These are phyloP conservation scores for Caenorhabditis wallacei DNA, from an alignment of 2,888 invertebrate species.

Conservation along the genomic window DNA sequence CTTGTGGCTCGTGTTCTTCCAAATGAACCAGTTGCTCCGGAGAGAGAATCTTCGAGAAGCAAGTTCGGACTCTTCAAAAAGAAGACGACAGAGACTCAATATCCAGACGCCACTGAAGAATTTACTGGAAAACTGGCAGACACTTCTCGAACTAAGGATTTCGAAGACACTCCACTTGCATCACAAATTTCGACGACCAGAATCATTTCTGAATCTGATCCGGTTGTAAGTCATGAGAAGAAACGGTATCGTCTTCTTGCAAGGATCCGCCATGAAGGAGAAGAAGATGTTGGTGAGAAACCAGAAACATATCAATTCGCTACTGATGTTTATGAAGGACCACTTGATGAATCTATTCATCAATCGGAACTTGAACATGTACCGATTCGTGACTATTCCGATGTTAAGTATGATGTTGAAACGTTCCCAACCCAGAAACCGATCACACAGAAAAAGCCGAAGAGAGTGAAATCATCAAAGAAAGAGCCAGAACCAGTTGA, in stretches of 20 bases:
- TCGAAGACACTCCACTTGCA: conserved; percentile 3
- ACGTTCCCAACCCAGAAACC: conserved; percentile 13
- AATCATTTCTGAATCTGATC: conserved; percentile 14
- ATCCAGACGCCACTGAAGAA: conserved; percentile 9
- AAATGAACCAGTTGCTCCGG: background rate
- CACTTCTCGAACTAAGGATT: background rate
- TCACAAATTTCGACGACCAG: background rate
- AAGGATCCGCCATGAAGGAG: conserved; percentile 50
- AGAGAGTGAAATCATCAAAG: background rate
- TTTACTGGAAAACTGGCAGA: conserved; percentile 7
- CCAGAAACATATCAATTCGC: conserved; percentile 39
- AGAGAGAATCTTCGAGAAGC: conserved; percentile 17
- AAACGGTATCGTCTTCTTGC: conserved; percentile 44
- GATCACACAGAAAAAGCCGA: conserved; percentile 19
- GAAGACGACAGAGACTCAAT: background rate
- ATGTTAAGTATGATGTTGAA: conserved; percentile 16
- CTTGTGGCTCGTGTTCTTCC: conserved; percentile 32
- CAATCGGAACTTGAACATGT: conserved; percentile 40
- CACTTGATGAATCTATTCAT: conserved; percentile 46
- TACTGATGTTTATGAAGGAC: conserved; percentile 44
- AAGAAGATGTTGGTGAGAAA: conserved; percentile 48
- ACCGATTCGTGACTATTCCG: conserved; percentile 45
- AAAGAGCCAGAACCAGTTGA: conserved; percentile 40
- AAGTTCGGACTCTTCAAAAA: conserved; percentile 40
- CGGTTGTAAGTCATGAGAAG: conserved; percentile 29